These are phyloP conservation scores for Podarcis siculus DNA, from an alignment of 2,797 vertebrate species.

Conservation along the genomic window DNA sequence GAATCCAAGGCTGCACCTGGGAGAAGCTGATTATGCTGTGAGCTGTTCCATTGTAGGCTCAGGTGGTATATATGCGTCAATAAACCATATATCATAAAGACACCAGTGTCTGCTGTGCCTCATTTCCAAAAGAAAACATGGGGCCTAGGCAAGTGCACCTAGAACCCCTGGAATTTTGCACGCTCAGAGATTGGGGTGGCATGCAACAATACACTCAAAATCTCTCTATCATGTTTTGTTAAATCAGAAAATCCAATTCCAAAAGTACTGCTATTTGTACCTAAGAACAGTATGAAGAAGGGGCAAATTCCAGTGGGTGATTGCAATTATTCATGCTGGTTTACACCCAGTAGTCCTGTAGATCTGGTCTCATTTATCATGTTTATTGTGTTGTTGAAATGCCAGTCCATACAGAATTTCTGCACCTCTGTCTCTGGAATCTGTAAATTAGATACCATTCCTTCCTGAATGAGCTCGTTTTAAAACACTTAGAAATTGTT, in stretches of 20 bases:
- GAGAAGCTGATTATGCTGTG: too few species aligned
- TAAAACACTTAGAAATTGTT: constrained; percentile 34
- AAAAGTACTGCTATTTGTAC: not conserved
- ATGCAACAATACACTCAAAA: not conserved
- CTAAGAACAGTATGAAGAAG: constrained; percentile 8
- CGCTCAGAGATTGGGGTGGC: too few species aligned
- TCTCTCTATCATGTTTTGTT: constrained; percentile 1
- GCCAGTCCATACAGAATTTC: constrained; percentile 19
- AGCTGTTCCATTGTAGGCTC: not conserved
- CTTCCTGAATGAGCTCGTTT: constrained; percentile 17
- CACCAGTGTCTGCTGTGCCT: too few species aligned
- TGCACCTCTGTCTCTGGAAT: constrained; percentile 15
- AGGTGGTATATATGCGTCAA: too few species aligned
- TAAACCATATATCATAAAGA: too few species aligned
- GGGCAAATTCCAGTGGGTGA: constrained; percentile 9
- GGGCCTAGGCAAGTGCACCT: not conserved
- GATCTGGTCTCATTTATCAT: constrained; percentile 31
- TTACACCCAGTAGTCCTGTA: not conserved
- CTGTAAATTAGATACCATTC: constrained; percentile 14
- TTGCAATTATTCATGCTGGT: constrained; percentile 2
- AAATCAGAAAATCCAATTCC: not conserved
- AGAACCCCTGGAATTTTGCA: too few species aligned
- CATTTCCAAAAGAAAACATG: not conserved
- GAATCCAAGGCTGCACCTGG: too few species aligned
- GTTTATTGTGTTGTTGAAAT: constrained; percentile 11